Conservation (phyloP, 1,140 invertebrate species). For the Oryzaephilus surinamensis region DNA sequence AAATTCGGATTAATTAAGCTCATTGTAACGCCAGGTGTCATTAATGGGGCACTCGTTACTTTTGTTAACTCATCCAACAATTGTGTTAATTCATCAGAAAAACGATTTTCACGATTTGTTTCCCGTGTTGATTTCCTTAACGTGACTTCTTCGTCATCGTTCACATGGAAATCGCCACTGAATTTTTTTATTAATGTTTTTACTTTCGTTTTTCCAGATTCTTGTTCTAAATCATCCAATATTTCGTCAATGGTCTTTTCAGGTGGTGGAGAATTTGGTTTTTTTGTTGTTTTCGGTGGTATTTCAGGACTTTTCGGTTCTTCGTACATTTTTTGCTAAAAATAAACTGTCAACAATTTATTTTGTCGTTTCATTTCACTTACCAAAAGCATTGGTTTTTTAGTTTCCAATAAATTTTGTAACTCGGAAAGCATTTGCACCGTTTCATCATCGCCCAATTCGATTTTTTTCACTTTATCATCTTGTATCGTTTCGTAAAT, state of each 20-base stretch:
- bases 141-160: slow-evolving; percentile 10
- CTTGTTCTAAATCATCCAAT: slow-evolving; percentile 21
- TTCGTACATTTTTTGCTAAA: no score
- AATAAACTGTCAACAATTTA: no score
- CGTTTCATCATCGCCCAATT: slow-evolving; percentile 10
- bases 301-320: not conserved
- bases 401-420: slow-evolving; percentile 17
- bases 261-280: slow-evolving; percentile 9
- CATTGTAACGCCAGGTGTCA: slow-evolving; percentile 26
- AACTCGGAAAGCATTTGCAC: slow-evolving; percentile 16
- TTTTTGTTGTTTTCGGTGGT: slow-evolving; percentile 11
- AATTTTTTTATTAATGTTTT: slow-evolving; percentile 29
- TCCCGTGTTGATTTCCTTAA: slow-evolving; percentile 12
- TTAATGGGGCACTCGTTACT: slow-evolving; percentile 30
- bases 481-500: slow-evolving; percentile 16
- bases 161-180: slow-evolving; percentile 8
- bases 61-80: slow-evolving; percentile 31
- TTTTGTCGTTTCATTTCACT: not conserved
- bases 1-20: slow-evolving; percentile 23
- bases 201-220: slow-evolving; percentile 19
- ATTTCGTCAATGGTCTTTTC: slow-evolving; percentile 21
- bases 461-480: slow-evolving; percentile 10
- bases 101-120: not conserved
- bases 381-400: slow-evolving; percentile 10
- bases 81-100: slow-evolving; percentile 27